Percentiles rank a stretch among this genome's conserved stretches.
phyloP scores from a whole-genome alignment of 1,140 invertebrate genomes.

The Littorina saxatilis region DNA sequence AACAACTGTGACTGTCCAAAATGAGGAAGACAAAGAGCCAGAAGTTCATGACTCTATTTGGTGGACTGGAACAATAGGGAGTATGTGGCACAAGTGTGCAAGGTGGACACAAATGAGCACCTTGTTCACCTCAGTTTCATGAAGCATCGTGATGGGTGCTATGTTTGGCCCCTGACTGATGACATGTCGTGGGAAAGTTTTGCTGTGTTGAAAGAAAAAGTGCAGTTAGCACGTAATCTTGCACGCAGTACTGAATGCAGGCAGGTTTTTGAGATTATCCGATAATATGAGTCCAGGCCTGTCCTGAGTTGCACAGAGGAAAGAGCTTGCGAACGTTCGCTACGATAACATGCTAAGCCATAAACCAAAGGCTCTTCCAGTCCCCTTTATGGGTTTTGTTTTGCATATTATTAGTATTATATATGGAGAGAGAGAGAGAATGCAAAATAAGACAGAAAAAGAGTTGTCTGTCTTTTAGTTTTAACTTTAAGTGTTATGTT shows the following conservation, averaged over 20 bases:
- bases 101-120: background rate
- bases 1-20: background rate
- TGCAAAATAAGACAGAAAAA: no score
- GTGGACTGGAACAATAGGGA: background rate
- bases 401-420: no score
- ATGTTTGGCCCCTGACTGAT: background rate
- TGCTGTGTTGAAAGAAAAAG: background rate
- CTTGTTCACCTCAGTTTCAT: conserved; percentile 1
- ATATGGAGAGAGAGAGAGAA: no score
- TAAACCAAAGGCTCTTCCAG: no score
- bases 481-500: no score
- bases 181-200: background rate
- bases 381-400: no score
- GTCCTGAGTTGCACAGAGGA: no score
- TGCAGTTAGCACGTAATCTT: background rate
- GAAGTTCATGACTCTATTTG: background rate
- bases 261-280: background rate
- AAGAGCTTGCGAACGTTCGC: no score
- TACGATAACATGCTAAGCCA: no score
- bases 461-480: no score
- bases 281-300: no score
- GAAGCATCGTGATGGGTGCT: background rate
- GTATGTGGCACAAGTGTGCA: background rate
- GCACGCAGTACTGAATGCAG: background rate
- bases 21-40: background rate